These are phyloP conservation scores for Acrobasis suavella DNA, from an alignment of 2,888 invertebrate species.

Conservation along the genomic window DNA sequence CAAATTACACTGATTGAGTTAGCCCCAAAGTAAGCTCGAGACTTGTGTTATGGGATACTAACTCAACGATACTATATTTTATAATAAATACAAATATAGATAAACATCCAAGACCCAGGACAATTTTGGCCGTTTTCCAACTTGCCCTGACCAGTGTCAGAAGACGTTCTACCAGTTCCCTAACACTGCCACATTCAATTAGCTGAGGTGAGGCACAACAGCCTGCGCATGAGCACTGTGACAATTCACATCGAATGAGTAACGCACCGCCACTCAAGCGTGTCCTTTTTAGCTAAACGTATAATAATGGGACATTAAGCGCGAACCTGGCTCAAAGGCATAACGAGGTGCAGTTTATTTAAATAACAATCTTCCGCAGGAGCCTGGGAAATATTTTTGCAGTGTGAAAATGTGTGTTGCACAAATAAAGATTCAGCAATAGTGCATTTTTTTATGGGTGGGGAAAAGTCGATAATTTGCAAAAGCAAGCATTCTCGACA, in stretches of 20 bases:
- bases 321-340: background rate
- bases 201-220: conserved; percentile 4
- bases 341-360: conserved; percentile 3
- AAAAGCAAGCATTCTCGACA: no score
- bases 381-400: conserved; percentile 2
- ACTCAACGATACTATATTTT: no score
- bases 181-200: conserved; percentile 6
- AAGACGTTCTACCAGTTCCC: background rate
- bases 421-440: no score
- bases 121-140: no score
- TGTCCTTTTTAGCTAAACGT: conserved; percentile 16
- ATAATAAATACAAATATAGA: no score
- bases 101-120: no score
- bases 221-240: background rate
- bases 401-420: background rate
- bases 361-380: background rate
- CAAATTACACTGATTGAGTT: no score
- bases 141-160: no score
- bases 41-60: no score
- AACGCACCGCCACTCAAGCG: conserved; percentile 3
- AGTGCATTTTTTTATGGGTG: no score
- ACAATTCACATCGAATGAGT: conserved; percentile 8
- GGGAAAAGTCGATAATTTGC: no score
- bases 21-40: no score
- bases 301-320: conserved; percentile 6